phyloP scores from a whole-genome alignment of 2,113 vertebrate genomes.

The Equus quagga region DNA sequence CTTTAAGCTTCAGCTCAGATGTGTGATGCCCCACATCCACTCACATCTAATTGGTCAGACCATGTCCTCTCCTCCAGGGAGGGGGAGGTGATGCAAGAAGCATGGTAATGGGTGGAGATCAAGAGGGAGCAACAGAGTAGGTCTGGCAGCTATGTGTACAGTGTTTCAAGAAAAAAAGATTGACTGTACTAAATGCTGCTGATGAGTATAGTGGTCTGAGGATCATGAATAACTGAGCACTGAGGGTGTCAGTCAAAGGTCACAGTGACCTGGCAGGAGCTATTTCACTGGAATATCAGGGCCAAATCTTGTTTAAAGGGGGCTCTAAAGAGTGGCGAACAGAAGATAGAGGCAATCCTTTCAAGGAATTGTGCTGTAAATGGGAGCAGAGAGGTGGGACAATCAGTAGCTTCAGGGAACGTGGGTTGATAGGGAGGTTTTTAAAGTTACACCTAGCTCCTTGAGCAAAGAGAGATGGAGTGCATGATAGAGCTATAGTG shows the following conservation, averaged over 20 bases:
- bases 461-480: not conserved
- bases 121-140: accelerated
- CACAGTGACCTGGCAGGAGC: not conserved
- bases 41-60: not conserved
- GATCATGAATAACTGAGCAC: accelerated
- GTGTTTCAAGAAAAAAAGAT: not conserved
- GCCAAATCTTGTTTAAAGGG: too few species aligned
- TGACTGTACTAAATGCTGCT: accelerated
- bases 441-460: not conserved
- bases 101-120: not conserved
- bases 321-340: not conserved
- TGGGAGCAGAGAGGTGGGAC: accelerated
- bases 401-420: not conserved
- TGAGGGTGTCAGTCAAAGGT: not conserved
- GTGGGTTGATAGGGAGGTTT: not conserved
- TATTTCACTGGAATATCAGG: accelerated
- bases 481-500: not conserved
- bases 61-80: not conserved
- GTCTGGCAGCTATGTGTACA: too few species aligned
- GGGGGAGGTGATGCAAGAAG: not conserved
- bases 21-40: accelerated
- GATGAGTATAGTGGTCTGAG: accelerated
- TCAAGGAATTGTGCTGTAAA: not conserved
- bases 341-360: not conserved
- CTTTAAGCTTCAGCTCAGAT: too few species aligned